phyloP scores from a whole-genome alignment of 2,888 invertebrate species.

The Lycophotia porphyrea region DNA sequence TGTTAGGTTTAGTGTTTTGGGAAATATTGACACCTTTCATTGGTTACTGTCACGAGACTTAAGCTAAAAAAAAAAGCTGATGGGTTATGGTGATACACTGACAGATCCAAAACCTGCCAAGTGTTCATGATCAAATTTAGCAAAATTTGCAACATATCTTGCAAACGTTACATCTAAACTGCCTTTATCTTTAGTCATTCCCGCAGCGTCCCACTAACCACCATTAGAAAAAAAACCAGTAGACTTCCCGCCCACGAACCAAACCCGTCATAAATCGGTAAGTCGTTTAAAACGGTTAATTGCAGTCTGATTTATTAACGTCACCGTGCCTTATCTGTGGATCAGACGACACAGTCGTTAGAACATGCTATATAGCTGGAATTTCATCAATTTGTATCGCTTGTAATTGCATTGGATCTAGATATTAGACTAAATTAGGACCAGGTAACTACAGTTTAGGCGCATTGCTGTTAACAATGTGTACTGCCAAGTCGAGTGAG shows the following conservation, averaged over 20 bases:
- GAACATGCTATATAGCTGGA: constrained; percentile 53
- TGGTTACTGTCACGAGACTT: not conserved
- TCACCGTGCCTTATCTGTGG: constrained; percentile 74
- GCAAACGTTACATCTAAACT: not conserved
- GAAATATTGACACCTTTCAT: constrained; percentile 45
- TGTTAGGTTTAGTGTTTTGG: constrained; percentile 48
- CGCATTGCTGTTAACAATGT: constrained; percentile 6
- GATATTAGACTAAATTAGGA: constrained; percentile 27
- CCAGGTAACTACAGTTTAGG: constrained; percentile 26
- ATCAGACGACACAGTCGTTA: constrained; percentile 68
- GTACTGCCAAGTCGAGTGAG: constrained; percentile 38
- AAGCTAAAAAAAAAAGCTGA: not conserved
- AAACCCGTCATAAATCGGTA: constrained; percentile 70
- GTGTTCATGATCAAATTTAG: constrained; percentile 9
- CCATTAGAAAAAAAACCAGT: constrained; percentile 7
- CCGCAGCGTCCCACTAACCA: not conserved
- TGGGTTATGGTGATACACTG: not conserved
- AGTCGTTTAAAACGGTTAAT: constrained; percentile 74
- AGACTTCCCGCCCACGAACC: constrained; percentile 34
- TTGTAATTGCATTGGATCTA: constrained; percentile 66
- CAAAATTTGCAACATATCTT: not conserved
- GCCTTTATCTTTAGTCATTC: constrained; percentile 14
- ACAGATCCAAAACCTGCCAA: not conserved
- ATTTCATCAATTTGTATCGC: constrained; percentile 75
- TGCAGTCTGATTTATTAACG: constrained; percentile 78